Conservation (phyloP, 2,797 vertebrate species). For the Forpus xanthops region DNA sequence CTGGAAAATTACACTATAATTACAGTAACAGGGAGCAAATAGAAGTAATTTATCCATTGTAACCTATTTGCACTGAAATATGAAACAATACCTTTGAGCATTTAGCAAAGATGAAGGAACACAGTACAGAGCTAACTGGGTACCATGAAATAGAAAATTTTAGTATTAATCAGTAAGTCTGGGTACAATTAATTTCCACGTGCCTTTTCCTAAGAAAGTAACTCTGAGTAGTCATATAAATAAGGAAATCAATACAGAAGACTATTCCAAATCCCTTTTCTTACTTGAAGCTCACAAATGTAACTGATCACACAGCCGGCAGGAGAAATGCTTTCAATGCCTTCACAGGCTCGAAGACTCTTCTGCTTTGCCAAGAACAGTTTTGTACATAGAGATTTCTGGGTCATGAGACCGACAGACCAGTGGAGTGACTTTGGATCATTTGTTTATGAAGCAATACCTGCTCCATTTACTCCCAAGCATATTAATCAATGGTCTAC, state of each 20-base stretch:
- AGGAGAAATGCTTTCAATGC: background rate
- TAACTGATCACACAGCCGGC: background rate
- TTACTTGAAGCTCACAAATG: background rate
- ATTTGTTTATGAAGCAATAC: constrained; percentile 6
- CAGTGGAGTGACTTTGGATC: constrained; percentile 27
- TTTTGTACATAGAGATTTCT: background rate
- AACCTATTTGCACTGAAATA: background rate
- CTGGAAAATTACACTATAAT: background rate
- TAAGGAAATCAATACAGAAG: background rate
- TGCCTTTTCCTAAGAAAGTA: background rate
- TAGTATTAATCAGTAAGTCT: background rate
- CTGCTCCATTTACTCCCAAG: constrained; percentile 26
- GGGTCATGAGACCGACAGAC: constrained; percentile 22
- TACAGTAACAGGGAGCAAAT: background rate
- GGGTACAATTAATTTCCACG: background rate
- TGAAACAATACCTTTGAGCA: background rate
- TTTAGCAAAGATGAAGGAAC: background rate
- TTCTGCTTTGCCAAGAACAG: background rate
- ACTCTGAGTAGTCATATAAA: background rate
- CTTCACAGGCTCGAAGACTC: rapidly evolving
- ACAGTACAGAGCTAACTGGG: background rate
- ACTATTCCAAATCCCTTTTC: background rate
- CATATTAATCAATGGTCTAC: background rate
- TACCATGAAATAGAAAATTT: background rate
- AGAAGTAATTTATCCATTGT: background rate